Conservation (phyloP, 1,140 invertebrate genomes). For the Epicauta chinensis region DNA sequence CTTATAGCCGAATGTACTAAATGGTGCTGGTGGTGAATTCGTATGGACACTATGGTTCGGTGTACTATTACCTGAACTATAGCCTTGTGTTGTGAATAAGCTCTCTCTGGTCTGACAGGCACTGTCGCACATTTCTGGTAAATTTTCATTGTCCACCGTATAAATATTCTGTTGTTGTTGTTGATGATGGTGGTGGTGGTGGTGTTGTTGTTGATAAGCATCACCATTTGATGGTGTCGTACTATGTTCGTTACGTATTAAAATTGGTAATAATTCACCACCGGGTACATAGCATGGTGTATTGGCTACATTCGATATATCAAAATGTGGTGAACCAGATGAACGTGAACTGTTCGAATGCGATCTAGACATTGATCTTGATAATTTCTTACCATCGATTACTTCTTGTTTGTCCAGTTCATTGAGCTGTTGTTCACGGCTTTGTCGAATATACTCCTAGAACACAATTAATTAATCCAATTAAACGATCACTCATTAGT, state of each 20-base stretch:
- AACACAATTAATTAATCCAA: constrained; percentile 26
- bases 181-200: too few species aligned
- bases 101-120: constrained; percentile 75
- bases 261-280: constrained; percentile 45
- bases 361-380: constrained; percentile 20
- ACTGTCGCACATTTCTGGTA: constrained; percentile 66
- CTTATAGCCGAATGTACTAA: constrained; percentile 41
- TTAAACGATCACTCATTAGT: neutral
- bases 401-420: constrained; percentile 51
- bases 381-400: constrained; percentile 19
- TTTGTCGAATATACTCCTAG: constrained; percentile 74
- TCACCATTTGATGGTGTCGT: constrained; percentile 34
- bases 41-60: constrained; percentile 36
- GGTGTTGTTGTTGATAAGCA: constrained; percentile 31
- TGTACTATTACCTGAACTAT: constrained; percentile 36
- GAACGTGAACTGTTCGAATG: constrained; percentile 34
- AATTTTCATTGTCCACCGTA: constrained; percentile 42
- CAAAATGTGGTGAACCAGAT: constrained; percentile 35
- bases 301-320: constrained; percentile 27
- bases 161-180: constrained; percentile 32
- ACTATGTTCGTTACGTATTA: constrained; percentile 36
- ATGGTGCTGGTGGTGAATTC: constrained; percentile 41
- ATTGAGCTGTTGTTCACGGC: constrained; percentile 67
- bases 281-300: constrained; percentile 47
- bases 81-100: constrained; percentile 52